These are phyloP conservation scores for Anthopleura sola DNA, from an alignment of 64 coral and sea anemone species.

Conservation along the genomic window DNA sequence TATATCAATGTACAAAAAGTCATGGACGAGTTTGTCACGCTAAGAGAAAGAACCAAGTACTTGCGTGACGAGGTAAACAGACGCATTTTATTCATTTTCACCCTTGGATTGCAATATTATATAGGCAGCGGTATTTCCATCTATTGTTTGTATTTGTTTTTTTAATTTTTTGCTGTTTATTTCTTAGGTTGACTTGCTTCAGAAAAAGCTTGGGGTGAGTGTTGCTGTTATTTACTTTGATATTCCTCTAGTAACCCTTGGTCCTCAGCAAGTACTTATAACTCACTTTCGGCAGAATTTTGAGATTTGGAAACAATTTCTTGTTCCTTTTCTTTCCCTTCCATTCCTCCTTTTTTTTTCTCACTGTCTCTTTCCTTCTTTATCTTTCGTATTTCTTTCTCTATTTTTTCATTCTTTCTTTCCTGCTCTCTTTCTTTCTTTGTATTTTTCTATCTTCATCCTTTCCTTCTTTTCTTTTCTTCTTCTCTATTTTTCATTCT, in stretches of 20 bases:
- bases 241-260: too few relatives aligned
- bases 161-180: constrained; percentile 4
- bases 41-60: constrained; percentile 88
- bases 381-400: not conserved
- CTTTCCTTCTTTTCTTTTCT: too few relatives aligned
- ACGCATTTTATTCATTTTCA: not conserved
- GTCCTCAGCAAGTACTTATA: too few relatives aligned
- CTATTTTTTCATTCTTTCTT: not conserved
- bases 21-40: constrained; percentile 91
- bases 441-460: not conserved
- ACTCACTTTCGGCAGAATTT: too few relatives aligned
- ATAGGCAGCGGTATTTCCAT: too few relatives aligned
- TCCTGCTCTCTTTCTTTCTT: not conserved
- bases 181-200: constrained; percentile 86
- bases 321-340: not conserved
- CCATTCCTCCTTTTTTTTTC: too few relatives aligned
- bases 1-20: constrained; percentile 86
- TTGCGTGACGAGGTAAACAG: constrained; percentile 85
- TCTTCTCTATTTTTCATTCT: not conserved
- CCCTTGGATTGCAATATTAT: too few relatives aligned
- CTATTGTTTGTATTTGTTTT: too few relatives aligned
- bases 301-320: not conserved
- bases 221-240: not conserved
- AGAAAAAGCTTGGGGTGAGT: constrained; percentile 83
- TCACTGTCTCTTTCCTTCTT: not conserved